phyloP scores from a whole-genome alignment of 1,140 invertebrate genomes.

The Drosophila funebris region DNA sequence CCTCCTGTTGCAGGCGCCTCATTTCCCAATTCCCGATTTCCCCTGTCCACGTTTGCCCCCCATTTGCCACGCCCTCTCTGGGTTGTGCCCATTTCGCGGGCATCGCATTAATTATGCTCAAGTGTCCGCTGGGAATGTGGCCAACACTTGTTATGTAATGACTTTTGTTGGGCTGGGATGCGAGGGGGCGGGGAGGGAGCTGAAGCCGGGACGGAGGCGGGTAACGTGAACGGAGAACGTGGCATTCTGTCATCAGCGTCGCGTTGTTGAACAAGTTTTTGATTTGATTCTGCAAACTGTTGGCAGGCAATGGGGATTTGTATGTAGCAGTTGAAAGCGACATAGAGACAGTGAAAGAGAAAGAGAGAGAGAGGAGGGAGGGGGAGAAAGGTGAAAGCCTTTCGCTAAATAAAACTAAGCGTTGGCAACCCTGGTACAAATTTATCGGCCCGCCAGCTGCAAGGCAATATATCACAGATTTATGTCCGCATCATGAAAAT shows the following conservation, averaged over 20 bases:
- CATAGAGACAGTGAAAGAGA: not conserved
- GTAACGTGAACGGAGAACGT: no score
- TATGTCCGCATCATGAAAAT: slow-evolving; percentile 72
- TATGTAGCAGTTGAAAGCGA: slow-evolving; percentile 4
- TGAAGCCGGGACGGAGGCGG: no score
- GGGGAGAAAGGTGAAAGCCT: slow-evolving; percentile 20
- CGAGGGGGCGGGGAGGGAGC: not conserved
- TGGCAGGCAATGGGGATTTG: slow-evolving; percentile 20
- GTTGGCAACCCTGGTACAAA: slow-evolving; percentile 43
- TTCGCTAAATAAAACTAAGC: slow-evolving; percentile 50
- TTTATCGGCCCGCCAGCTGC: slow-evolving; percentile 56
- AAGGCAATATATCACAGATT: slow-evolving; percentile 75
- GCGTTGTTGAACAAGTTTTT: slow-evolving; percentile 52
- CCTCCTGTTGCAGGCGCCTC: not conserved
- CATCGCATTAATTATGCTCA: slow-evolving; percentile 79
- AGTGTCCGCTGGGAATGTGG: slow-evolving; percentile 79
- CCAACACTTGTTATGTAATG: slow-evolving; percentile 79
- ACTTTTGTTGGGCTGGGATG: slow-evolving; percentile 55
- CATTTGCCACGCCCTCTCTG: no score
- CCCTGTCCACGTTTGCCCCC: slow-evolving; percentile 1
- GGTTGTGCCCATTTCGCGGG: slow-evolving; percentile 61
- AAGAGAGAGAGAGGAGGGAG: not conserved
- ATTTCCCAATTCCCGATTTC: not conserved
- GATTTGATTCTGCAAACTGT: slow-evolving; percentile 61
- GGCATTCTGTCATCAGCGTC: slow-evolving; percentile 38